Percentiles rank a stretch among this genome's conserved stretches.
Evolutionary conservation across 2,888 invertebrate species (phyloP).

Genomic region (Andrena camellia): DNA sequence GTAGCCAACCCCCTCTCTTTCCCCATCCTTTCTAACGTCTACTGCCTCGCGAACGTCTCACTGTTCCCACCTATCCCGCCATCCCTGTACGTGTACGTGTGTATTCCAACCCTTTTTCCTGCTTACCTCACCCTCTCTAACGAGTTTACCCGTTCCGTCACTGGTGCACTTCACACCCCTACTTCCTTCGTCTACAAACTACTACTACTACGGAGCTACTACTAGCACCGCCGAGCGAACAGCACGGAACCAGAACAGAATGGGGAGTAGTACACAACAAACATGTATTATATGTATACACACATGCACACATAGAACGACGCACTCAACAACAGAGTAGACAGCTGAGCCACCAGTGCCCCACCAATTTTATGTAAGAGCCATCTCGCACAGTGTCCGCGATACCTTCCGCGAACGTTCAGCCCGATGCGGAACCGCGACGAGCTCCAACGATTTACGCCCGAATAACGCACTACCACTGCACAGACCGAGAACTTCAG

Average conservation of each 20-base stretch:
- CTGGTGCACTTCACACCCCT: conserved; percentile 67
- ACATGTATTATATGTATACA: conserved; percentile 42
- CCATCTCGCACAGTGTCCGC: conserved; percentile 64
- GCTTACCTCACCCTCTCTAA: conserved; percentile 67
- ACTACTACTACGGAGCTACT: conserved; percentile 40
- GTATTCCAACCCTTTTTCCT: conserved; percentile 54
- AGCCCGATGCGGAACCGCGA: conserved; percentile 37
- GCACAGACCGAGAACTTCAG: conserved; percentile 52
- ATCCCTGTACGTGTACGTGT: conserved; percentile 22
- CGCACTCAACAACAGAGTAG: conserved; percentile 72
- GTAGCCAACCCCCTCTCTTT: conserved; percentile 59
- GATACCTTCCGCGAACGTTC: conserved; percentile 47
- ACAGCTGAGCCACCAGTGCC: conserved; percentile 78
- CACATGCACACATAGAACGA: conserved; percentile 41
- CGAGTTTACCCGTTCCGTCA: conserved; percentile 65
- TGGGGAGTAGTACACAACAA: conserved; percentile 51
- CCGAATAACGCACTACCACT: conserved; percentile 56
- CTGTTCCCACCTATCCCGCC: conserved; percentile 51
- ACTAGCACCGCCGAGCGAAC: conserved; percentile 61
- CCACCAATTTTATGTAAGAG: conserved; percentile 74
- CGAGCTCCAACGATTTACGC: conserved; percentile 39
- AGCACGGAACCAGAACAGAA: conserved; percentile 58
- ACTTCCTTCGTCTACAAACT: conserved; percentile 49
- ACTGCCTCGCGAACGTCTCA: conserved; percentile 36
- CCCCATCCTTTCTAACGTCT: conserved; percentile 43